Percentiles rank a stretch among this genome's conserved stretches.
Evolutionary conservation across 1,140 invertebrate species (phyloP).

Genomic region (Scylla paramamosain): DNA sequence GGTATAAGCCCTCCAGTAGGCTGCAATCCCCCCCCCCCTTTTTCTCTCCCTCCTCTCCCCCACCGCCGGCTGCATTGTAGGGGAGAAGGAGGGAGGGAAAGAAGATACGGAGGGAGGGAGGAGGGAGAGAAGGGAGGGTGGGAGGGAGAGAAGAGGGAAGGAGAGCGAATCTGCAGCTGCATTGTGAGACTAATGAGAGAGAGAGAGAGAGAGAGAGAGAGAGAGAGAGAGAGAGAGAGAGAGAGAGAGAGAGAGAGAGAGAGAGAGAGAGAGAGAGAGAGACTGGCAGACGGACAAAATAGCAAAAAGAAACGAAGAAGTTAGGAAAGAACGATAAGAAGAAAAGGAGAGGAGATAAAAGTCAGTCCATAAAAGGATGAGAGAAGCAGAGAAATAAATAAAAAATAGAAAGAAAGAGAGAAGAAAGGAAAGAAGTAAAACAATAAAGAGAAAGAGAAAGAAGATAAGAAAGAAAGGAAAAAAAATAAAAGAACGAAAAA

Average conservation of each 20-base stretch:
- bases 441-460: too few species aligned
- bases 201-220: too few species aligned
- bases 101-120: background rate
- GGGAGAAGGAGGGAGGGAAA: conserved; percentile 1
- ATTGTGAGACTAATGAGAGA: background rate
- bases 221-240: too few species aligned
- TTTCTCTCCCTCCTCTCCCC: background rate
- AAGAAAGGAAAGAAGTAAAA: too few species aligned
- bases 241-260: too few species aligned
- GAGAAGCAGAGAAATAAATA: background rate
- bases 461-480: too few species aligned
- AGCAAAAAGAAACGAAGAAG: too few species aligned
- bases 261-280: background rate
- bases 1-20: background rate
- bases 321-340: background rate
- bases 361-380: background rate
- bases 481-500: too few species aligned
- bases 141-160: background rate
- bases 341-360: background rate
- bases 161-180: background rate
- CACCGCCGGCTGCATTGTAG: background rate
- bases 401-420: background rate
- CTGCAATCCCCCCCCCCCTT: background rate
- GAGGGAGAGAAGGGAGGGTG: background rate
- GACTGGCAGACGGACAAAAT: background rate